These are phyloP conservation scores for Drosophila busckii DNA, from an alignment of 1,140 invertebrate genomes.

Conservation along the genomic window DNA sequence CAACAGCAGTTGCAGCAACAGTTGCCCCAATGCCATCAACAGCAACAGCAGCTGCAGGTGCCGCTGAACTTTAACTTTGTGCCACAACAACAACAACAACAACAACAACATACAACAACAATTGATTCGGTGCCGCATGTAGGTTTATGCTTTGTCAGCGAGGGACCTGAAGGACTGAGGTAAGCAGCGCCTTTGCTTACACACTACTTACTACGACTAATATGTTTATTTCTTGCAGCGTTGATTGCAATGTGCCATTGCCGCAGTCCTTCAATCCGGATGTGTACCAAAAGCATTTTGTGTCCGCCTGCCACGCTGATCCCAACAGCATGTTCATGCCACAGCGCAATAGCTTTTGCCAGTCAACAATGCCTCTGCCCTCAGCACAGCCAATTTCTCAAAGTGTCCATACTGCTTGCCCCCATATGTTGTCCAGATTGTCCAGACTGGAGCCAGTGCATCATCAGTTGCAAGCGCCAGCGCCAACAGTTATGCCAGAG, in stretches of 20 bases:
- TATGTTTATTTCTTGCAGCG: conserved; percentile 13
- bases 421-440: no score
- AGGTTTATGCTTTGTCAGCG: conserved; percentile 53
- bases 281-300: conserved; percentile 16
- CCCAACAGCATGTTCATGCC: neutral
- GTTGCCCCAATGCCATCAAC: no score
- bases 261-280: conserved; percentile 39
- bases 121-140: conserved; percentile 17
- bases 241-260: conserved; percentile 54
- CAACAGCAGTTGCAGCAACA: no score
- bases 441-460: conserved; percentile 12
- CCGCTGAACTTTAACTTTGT: no score
- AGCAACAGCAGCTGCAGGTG: no score
- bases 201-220: neutral
- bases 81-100: neutral
- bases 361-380: neutral
- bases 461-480: neutral
- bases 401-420: neutral
- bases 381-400: neutral
- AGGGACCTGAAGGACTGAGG: conserved; percentile 52
- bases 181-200: neutral
- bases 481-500: no score
- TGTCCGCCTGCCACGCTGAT: conserved; percentile 1
- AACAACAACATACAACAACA: neutral
- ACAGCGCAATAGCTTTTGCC: neutral